phyloP scores from a whole-genome alignment of 2,888 invertebrate species.

The Pherbina coryleti region DNA sequence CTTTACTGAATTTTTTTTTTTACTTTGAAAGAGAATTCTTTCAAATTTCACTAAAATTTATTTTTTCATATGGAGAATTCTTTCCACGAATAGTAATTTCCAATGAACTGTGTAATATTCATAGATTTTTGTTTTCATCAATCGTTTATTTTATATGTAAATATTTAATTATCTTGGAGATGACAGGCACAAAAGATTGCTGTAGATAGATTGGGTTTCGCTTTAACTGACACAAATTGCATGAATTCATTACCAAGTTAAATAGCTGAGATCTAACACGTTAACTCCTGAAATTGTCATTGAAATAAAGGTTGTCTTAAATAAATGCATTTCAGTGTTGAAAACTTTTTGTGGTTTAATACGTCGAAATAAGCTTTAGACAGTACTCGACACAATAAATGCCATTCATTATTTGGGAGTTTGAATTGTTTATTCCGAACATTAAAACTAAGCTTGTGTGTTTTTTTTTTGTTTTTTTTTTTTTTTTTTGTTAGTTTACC shows the following conservation, averaged over 20 bases:
- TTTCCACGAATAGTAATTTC: neutral
- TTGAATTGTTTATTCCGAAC: neutral
- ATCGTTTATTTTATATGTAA: neutral
- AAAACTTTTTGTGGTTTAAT: neutral
- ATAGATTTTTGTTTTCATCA: neutral
- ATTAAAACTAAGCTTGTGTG: neutral
- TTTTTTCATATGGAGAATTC: too few relatives aligned
- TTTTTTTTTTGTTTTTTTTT: neutral
- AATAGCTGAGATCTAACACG: neutral
- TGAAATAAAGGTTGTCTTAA: neutral
- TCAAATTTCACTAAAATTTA: too few relatives aligned
- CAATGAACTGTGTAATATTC: neutral
- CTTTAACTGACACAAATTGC: neutral
- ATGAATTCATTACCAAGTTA: neutral
- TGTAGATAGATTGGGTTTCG: too few relatives aligned
- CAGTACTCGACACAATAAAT: neutral
- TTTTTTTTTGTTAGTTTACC: neutral
- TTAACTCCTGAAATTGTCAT: too few relatives aligned
- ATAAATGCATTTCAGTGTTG: neutral
- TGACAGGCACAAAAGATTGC: too few relatives aligned
- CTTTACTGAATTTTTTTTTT: too few relatives aligned
- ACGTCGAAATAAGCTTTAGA: neutral
- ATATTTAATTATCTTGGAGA: too few relatives aligned
- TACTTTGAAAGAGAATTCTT: too few relatives aligned
- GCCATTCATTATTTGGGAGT: slow-evolving; percentile 20